These are phyloP conservation scores for Eudasyphora cyanicolor DNA, from an alignment of 2,888 invertebrate genomes.

Conservation along the genomic window DNA sequence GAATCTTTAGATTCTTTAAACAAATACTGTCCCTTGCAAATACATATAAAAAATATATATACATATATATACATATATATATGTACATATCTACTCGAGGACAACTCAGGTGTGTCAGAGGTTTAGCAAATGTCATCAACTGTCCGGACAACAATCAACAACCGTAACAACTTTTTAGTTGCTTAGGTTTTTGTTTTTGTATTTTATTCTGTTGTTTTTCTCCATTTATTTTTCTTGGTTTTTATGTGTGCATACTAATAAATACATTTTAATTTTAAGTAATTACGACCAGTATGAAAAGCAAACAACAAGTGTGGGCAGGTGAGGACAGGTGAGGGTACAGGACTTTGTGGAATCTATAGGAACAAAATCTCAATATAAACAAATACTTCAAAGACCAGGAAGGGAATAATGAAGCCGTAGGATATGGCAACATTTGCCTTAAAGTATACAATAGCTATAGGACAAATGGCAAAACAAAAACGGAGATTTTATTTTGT, in stretches of 20 bases:
- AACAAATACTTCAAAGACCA: background rate
- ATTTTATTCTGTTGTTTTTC: background rate
- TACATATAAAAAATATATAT: no score
- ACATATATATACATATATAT: no score
- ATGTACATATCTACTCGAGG: no score
- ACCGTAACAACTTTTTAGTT: slow-evolving; percentile 25
- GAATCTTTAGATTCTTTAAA: no score
- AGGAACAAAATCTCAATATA: background rate
- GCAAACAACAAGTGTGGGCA: background rate
- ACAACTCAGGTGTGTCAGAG: no score
- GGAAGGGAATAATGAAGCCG: background rate
- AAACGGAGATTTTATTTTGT: slow-evolving; percentile 31
- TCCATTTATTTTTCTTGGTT: no score
- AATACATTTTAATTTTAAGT: slow-evolving; percentile 48
- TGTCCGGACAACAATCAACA: slow-evolving; percentile 21
- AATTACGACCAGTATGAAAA: slow-evolving; percentile 36
- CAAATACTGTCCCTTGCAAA: no score
- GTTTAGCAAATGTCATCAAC: background rate
- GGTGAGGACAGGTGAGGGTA: no score
- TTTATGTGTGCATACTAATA: slow-evolving; percentile 34
- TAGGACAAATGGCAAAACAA: background rate
- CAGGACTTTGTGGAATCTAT: background rate
- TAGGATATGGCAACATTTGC: background rate
- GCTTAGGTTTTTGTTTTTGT: background rate
- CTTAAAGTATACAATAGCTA: slow-evolving; percentile 19